phyloP scores from a whole-genome alignment of 2,888 invertebrate genomes.

The Coleophora flavipennella region DNA sequence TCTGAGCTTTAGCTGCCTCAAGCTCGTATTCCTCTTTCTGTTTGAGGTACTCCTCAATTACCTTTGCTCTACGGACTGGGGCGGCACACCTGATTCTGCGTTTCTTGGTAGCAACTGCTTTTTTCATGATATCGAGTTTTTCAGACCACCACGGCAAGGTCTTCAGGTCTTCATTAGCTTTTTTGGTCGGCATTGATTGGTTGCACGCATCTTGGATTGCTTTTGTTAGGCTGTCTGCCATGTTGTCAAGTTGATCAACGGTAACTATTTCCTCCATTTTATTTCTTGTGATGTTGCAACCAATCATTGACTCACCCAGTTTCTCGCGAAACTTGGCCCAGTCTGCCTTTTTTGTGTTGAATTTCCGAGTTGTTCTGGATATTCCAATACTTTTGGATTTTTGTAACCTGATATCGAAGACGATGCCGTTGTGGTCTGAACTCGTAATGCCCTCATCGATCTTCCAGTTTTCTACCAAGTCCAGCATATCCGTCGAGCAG shows the following conservation, averaged over 20 bases:
- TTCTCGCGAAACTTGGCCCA: background rate
- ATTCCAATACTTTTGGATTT: background rate
- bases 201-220: background rate
- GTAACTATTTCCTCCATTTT: no score
- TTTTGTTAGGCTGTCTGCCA: background rate
- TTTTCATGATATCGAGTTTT: background rate
- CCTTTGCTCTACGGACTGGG: slow-evolving; percentile 5
- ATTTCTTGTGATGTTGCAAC: background rate
- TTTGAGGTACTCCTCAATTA: background rate
- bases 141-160: background rate
- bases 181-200: background rate
- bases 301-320: background rate
- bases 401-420: background rate
- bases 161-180: background rate
- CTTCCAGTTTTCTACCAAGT: background rate
- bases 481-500: slow-evolving; percentile 11
- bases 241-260: background rate
- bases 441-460: no score
- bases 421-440: background rate
- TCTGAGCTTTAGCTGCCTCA: background rate
- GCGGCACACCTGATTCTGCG: background rate
- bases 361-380: background rate
- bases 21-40: background rate
- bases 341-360: background rate
- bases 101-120: background rate